phyloP scores from a whole-genome alignment of 2,113 vertebrate species.

The Hemichromis elongatus region DNA sequence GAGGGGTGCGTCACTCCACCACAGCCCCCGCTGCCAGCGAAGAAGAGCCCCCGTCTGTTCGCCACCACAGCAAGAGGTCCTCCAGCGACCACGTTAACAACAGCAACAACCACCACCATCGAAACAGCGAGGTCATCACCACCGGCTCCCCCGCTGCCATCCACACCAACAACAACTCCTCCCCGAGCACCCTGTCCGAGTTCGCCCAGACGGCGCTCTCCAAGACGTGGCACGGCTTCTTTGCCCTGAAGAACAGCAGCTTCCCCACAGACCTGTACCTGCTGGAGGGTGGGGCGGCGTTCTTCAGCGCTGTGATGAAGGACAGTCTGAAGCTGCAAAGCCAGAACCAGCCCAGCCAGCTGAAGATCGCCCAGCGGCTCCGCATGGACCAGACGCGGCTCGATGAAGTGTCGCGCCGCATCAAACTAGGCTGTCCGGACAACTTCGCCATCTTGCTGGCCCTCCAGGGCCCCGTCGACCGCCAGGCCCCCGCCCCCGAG shows the following conservation, averaged over 20 bases:
- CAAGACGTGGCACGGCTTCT: constrained; percentile 90
- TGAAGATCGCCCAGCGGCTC: constrained; percentile 96
- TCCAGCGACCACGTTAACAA: constrained; percentile 74
- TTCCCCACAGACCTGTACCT: constrained; percentile 94
- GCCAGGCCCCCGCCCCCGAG: constrained; percentile 73
- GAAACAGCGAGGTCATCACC: constrained; percentile 71
- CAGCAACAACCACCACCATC: constrained; percentile 77
- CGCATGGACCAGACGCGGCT: constrained; percentile 95
- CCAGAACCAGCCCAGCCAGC: constrained; percentile 81
- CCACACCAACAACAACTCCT: constrained; percentile 69
- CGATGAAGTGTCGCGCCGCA: constrained; percentile 91
- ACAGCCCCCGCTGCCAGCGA: background rate
- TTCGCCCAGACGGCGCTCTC: constrained; percentile 84
- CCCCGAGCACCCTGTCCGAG: constrained; percentile 82
- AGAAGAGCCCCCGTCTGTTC: constrained; percentile 58
- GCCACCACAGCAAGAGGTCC: constrained; percentile 68
- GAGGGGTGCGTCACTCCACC: background rate
- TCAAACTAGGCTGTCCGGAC: constrained; percentile 88
- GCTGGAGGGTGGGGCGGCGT: constrained; percentile 86
- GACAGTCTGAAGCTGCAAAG: constrained; percentile 67
- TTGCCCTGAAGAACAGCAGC: constrained; percentile 96
- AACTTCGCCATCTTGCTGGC: constrained; percentile 91
- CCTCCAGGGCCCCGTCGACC: constrained; percentile 80
- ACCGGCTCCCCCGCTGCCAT: background rate
- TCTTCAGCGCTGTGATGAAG: constrained; percentile 82